Evolutionary conservation across 37 sponge, comb jelly and placozoan species (phyloP).

Genomic region (Halichondria panicea): DNA sequence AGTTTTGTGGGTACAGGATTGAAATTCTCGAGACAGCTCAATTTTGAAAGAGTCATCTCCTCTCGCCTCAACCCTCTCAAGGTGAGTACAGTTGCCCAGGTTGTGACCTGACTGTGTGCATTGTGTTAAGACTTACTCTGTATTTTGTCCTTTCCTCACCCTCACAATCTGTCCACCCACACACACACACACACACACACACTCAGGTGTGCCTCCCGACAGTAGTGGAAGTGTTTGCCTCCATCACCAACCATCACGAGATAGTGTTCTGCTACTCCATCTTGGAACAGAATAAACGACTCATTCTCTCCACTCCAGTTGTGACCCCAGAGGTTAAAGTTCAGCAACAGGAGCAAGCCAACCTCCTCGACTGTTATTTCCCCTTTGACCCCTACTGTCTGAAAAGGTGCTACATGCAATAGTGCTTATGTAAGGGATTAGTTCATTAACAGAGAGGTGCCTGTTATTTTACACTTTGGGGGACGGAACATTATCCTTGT

Average conservation of each 20-base stretch:
- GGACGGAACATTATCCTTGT: too few relatives aligned
- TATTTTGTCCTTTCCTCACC: too few relatives aligned
- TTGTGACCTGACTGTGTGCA: not conserved
- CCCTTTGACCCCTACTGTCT: constrained; percentile 86
- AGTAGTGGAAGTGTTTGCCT: constrained; percentile 80
- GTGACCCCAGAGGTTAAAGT: not conserved
- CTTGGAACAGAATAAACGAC: constrained; percentile 81
- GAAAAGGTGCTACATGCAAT: too few relatives aligned
- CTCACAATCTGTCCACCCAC: too few relatives aligned
- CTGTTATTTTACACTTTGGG: too few relatives aligned
- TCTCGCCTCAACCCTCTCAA: constrained; percentile 81
- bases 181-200: not conserved
- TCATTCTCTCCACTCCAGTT: constrained; percentile 24
- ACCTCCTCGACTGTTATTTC: constrained; percentile 69
- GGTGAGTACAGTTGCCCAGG: constrained; percentile 21
- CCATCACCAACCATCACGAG: constrained; percentile 62
- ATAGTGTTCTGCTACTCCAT: constrained; percentile 90
- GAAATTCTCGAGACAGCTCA: constrained; percentile 55
- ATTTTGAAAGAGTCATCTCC: constrained; percentile 73
- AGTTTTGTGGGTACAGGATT: constrained; percentile 37
- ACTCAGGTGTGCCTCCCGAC: constrained; percentile 67
- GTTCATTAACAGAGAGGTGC: too few relatives aligned
- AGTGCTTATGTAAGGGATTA: too few relatives aligned
- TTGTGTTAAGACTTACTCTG: not conserved
- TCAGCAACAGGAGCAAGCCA: not conserved